phyloP scores from a whole-genome alignment of 1,140 invertebrate genomes.

The Acromyrmex heyeri region DNA sequence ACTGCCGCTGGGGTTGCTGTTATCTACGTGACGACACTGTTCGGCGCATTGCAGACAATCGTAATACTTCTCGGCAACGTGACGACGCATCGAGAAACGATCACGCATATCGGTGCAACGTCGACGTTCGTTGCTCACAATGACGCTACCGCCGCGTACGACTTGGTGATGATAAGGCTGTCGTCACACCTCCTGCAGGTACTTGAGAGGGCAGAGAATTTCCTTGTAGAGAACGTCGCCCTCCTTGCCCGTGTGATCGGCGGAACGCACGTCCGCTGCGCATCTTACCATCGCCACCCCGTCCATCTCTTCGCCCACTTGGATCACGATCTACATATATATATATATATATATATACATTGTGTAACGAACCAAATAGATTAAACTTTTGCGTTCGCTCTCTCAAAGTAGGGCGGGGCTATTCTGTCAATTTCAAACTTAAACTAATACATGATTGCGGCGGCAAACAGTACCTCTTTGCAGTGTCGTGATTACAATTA shows the following conservation, averaged over 20 bases:
- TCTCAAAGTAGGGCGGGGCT: too few species aligned
- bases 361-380: not conserved
- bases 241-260: slow-evolving; percentile 91
- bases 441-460: too few species aligned
- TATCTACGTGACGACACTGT: slow-evolving; percentile 82
- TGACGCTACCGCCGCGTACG: slow-evolving; percentile 75
- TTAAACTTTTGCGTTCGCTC: not conserved
- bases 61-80: slow-evolving; percentile 84
- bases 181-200: slow-evolving; percentile 94
- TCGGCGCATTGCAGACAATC: slow-evolving; percentile 85
- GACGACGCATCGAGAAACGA: slow-evolving; percentile 79
- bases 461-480: too few species aligned
- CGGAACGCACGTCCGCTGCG: slow-evolving; percentile 93
- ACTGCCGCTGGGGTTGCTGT: slow-evolving; percentile 73
- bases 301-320: slow-evolving; percentile 95
- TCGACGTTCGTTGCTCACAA: slow-evolving; percentile 79
- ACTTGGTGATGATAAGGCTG: slow-evolving; percentile 82
- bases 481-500: too few species aligned
- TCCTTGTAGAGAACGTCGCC: slow-evolving; percentile 89
- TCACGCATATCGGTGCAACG: slow-evolving; percentile 67
- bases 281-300: slow-evolving; percentile 97
- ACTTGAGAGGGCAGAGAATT: slow-evolving; percentile 91
- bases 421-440: too few species aligned
- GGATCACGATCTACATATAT: slow-evolving; percentile 91
- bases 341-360: slow-evolving; percentile 74